Evolutionary conservation across 2,888 invertebrate species (phyloP).

Genomic region (Syrphus vitripennis): DNA sequence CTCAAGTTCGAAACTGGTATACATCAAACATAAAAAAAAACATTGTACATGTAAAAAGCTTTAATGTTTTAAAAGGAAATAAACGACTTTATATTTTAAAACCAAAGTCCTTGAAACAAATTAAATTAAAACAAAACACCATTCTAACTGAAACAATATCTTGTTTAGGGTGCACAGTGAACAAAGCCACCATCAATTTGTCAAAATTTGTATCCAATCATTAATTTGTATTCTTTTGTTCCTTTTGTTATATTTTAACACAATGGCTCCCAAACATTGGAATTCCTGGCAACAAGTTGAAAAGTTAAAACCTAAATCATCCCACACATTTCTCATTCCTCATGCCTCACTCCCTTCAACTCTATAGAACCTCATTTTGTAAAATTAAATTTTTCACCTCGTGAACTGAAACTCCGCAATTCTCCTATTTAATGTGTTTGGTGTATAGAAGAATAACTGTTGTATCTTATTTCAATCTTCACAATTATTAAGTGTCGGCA

Average conservation of each 20-base stretch:
- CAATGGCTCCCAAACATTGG: not conserved
- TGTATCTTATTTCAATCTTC: constrained; percentile 38
- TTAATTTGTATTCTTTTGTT: not conserved
- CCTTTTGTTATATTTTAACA: not conserved
- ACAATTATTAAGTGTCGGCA: constrained; percentile 49
- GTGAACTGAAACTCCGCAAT: not conserved
- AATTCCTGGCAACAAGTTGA: constrained; percentile 16
- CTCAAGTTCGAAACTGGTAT: too few species aligned
- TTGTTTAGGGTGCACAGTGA: too few species aligned
- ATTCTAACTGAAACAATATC: too few species aligned
- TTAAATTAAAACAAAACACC: not conserved
- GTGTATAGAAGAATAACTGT: not conserved
- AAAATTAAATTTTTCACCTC: not conserved
- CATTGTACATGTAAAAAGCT: too few species aligned
- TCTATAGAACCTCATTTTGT: not conserved
- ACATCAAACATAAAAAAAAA: too few species aligned
- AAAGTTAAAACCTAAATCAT: not conserved
- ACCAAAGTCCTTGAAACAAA: not conserved
- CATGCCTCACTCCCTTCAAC: too few species aligned
- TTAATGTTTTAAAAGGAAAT: not conserved
- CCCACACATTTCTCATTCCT: not conserved
- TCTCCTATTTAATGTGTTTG: too few species aligned
- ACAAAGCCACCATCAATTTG: not conserved
- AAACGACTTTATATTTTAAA: not conserved
- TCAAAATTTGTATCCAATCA: not conserved